Evolutionary conservation across 2,797 vertebrate genomes (phyloP).

Genomic region (Harpagifer antarcticus): DNA sequence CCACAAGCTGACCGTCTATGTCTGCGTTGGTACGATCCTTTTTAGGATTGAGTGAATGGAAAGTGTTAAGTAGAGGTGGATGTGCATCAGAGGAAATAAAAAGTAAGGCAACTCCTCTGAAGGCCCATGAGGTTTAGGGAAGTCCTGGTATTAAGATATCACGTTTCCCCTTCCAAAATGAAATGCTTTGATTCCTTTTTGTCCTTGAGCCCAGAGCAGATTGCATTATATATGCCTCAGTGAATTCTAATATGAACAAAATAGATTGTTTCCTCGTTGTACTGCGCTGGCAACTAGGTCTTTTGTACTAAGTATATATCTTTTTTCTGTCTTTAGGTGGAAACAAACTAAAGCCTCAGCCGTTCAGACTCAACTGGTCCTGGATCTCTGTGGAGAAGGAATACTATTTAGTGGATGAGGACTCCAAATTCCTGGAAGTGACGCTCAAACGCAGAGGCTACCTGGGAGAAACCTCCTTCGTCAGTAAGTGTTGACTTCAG

Average conservation of each 20-base stretch:
- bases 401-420: slow-evolving; percentile 88
- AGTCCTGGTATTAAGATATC: slow-evolving; percentile 67
- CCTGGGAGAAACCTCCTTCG: slow-evolving; percentile 89
- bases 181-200: slow-evolving; percentile 61
- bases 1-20: not conserved
- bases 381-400: slow-evolving; percentile 92
- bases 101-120: slow-evolving; percentile 39
- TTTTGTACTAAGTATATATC: slow-evolving; percentile 41
- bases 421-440: slow-evolving; percentile 87
- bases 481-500: slow-evolving; percentile 85
- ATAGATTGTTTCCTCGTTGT: slow-evolving; percentile 28
- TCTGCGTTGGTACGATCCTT: not conserved
- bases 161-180: slow-evolving; percentile 62
- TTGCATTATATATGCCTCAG: slow-evolving; percentile 50
- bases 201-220: slow-evolving; percentile 42
- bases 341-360: slow-evolving; percentile 88
- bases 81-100: slow-evolving; percentile 28
- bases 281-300: slow-evolving; percentile 9
- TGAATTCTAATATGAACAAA: slow-evolving; percentile 47
- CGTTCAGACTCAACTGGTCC: slow-evolving; percentile 90
- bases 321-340: slow-evolving; percentile 78
- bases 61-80: not conserved
- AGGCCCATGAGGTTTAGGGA: slow-evolving; percentile 39
- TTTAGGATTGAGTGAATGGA: slow-evolving; percentile 5
- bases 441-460: slow-evolving; percentile 87